Percentiles rank a stretch among this genome's conserved stretches.
These are phyloP conservation scores for Poecilia wingei DNA, from an alignment of 2,797 vertebrate genomes.

Conservation along the genomic window DNA sequence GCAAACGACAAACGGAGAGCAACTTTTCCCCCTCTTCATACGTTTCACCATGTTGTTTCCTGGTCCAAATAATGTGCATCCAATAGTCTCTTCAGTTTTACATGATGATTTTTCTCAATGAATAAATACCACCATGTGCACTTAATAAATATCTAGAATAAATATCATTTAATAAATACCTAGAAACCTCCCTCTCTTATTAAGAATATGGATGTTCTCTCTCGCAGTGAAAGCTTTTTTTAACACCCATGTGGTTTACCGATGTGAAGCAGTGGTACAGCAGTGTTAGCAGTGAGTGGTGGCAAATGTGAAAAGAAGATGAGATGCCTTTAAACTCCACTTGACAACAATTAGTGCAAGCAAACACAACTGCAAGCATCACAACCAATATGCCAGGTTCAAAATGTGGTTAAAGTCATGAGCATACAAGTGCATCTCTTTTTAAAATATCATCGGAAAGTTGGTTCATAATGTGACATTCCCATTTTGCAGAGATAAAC, in stretches of 20 bases:
- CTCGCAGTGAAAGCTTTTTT: conserved; percentile 11
- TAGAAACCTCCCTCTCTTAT: conserved; percentile 21
- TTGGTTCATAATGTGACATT: not conserved
- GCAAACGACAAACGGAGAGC: not conserved
- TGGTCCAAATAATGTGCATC: not conserved
- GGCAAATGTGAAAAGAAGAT: conserved; percentile 20
- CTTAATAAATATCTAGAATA: not conserved
- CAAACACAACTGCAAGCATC: not conserved
- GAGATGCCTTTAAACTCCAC: conserved; percentile 18
- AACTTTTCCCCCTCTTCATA: conserved; percentile 1
- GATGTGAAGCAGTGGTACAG: conserved; percentile 37
- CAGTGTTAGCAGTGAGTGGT: not conserved
- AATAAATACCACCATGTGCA: not conserved
- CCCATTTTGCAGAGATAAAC: not conserved
- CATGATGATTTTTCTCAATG: not conserved
- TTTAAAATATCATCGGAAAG: not conserved
- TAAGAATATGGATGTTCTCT: not conserved
- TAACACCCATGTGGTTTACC: conserved; percentile 17
- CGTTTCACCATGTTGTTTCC: not conserved
- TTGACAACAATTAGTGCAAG: conserved; percentile 13
- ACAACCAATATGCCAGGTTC: not conserved
- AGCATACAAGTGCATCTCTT: not conserved
- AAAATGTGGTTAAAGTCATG: not conserved
- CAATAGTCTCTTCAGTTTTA: conserved; percentile 2
- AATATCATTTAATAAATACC: conserved; percentile 4